Conservation (phyloP, 2,113 vertebrate genomes). For the Circaetus gallicus region DNA sequence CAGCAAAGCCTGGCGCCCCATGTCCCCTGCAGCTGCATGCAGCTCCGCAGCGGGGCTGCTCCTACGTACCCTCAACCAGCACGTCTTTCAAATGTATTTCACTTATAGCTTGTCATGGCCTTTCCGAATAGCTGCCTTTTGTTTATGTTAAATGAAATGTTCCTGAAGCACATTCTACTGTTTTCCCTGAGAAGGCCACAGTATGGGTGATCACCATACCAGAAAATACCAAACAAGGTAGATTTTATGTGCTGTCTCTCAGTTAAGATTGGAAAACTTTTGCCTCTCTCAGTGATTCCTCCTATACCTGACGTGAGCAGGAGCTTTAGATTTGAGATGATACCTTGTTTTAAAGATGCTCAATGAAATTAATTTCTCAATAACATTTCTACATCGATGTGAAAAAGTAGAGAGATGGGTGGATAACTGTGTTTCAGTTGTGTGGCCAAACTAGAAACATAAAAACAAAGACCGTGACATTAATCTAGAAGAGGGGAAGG, state of each 20-base stretch:
- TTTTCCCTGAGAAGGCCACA: neutral
- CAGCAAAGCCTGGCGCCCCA: neutral
- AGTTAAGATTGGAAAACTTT: neutral
- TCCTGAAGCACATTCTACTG: neutral
- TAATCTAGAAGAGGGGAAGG: neutral
- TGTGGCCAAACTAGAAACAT: neutral
- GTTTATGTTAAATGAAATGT: neutral
- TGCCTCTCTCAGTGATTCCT: neutral
- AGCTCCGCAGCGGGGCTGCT: neutral
- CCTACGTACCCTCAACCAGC: neutral
- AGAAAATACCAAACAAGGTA: neutral
- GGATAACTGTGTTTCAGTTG: neutral
- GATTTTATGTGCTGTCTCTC: neutral
- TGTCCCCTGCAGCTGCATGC: accelerated
- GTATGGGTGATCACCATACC: neutral
- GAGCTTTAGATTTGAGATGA: neutral
- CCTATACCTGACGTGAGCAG: neutral
- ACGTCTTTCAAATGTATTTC: neutral
- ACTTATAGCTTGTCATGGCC: neutral
- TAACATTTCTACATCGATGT: neutral
- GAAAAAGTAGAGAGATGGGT: neutral
- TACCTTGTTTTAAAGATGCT: neutral
- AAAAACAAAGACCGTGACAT: neutral
- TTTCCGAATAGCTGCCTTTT: neutral
- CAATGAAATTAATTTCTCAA: neutral